Base-by-base conservation (phyloP, 1,140 invertebrate species). In the Mactra quadrangularis region DNA sequence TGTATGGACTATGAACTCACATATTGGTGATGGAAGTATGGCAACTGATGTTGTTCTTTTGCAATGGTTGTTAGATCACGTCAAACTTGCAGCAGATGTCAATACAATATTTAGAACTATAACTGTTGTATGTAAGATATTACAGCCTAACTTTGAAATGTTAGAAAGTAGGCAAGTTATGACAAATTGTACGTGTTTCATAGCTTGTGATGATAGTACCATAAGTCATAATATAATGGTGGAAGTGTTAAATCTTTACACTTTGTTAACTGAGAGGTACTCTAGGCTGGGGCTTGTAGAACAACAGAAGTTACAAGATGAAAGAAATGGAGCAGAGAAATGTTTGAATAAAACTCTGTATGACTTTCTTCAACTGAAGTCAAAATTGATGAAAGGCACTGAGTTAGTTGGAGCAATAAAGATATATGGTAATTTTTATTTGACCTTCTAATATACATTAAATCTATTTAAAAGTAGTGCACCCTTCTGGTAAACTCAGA, bases 201-300 rank as follows among this genome's bases (percentile, higher is more conserved):
- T 74, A 4, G 17, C 55, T 11, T 11, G 35, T n/a, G 22, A 25
- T 57, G n/a, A 59, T 15, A 74, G 13, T 47, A 45, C 33, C 22
- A 29, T 45, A 17, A 6, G 27, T 17, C 38, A n/a, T 15, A 27
- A 59, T 25, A 35, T 59, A 13, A 6, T 74, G 13, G 71, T 59
- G 22, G 71, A 74, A 4, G 33, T 74, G 19, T 11, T 74, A 13
- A 74, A 57, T 15, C 31, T 57, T 15, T 74, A 74, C 22, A 59
- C 11, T 50, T 38, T 31, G 9, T 3, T 68, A 31, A n/a, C 6
- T 4, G 3, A 50, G 29, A 62, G 35, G 35, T 62, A 62, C 17
- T 19, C 33, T 19, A 62, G 55, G 3, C 22, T 57, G 55, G 13
- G 55, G 3, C 9, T 31, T 13, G 29, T 19, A n/a, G 31, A 38